Base-by-base conservation (phyloP, 2,797 vertebrate species). In the Anabas testudineus region DNA sequence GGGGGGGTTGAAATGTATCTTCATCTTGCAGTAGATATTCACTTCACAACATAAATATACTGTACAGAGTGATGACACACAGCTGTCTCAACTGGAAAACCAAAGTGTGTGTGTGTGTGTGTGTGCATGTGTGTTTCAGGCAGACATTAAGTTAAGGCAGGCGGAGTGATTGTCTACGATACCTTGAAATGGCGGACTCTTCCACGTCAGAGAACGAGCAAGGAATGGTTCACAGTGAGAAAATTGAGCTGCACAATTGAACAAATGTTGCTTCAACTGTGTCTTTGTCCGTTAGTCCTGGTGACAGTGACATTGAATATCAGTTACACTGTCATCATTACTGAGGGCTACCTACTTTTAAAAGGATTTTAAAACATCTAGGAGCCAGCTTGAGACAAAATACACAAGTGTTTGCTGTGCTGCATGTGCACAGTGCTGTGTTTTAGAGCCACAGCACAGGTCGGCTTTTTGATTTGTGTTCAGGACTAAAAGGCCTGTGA, bases 31-130 rank as follows among this genome's bases (percentile, higher is more conserved):
- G 86, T 80, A 82, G 86, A 85, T 89, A 79, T 83, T 88, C 83
- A 91, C 88, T 82, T 91, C 86, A 92, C 90, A 90, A 91, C 91
- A 93, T 93, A 92, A 91, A 91, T 90, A 90, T 77, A 82, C 89
- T 92, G 82, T 93, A 92, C 90, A 93, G 55, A 73, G 70, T 74
- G 72, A 71, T 51, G 26, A 74, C 71, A 83, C 80, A 78, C 57
- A 71, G 58, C 69, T 69, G 65, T 73, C 64, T 80, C 54, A 69
- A 65, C 46, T 53, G 56, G 45, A 75, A 86, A 84, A 76, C 37
- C 48, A 67, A 57, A 28, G 58, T 67, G 34, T 61, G 49, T 62
- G 18, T 47, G 69, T 58, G 32, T 57, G 73, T 36, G 67, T 43
- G 59, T 49, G 56, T 61, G 49, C 62, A 18, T 47, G 69, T 58